phyloP scores from a whole-genome alignment of 2,888 invertebrate genomes.

The Poecilobothrus nobilitatus region DNA sequence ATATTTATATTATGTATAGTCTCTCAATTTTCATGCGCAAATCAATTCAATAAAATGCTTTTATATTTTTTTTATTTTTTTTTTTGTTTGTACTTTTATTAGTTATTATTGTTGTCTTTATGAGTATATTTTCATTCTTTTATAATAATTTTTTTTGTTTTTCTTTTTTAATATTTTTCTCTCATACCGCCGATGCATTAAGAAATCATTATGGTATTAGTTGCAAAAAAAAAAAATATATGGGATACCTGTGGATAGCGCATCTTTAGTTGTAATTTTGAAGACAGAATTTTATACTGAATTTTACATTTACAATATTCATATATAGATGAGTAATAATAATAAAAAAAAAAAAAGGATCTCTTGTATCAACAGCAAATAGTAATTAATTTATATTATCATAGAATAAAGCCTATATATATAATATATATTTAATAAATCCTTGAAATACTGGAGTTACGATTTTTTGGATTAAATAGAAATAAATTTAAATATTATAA shows the following conservation, averaged over 20 bases:
- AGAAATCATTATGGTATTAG: conserved; percentile 11
- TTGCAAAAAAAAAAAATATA: not conserved
- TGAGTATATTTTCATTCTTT: not conserved
- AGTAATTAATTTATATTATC: too few relatives aligned
- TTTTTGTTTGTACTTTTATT: too few relatives aligned
- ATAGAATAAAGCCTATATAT: too few relatives aligned
- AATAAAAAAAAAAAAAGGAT: too few relatives aligned
- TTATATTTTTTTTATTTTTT: too few relatives aligned
- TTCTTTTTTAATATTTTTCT: not conserved
- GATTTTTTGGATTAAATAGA: too few relatives aligned
- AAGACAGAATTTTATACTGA: not conserved
- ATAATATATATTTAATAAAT: too few relatives aligned
- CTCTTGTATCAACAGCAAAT: too few relatives aligned
- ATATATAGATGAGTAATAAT: too few relatives aligned
- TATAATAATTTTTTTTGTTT: not conserved
- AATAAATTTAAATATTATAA: too few relatives aligned
- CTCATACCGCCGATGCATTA: conserved; percentile 8
- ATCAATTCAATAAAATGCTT: conserved; percentile 9
- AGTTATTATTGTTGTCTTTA: not conserved
- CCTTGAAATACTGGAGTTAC: too few relatives aligned
- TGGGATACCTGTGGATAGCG: conserved; percentile 11
- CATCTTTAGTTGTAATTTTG: not conserved
- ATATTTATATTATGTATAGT: too few relatives aligned
- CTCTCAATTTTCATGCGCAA: conserved; percentile 11
- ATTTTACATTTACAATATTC: not conserved